Conservation (phyloP, 1,140 invertebrate genomes). For the Phymastichus coffea region DNA sequence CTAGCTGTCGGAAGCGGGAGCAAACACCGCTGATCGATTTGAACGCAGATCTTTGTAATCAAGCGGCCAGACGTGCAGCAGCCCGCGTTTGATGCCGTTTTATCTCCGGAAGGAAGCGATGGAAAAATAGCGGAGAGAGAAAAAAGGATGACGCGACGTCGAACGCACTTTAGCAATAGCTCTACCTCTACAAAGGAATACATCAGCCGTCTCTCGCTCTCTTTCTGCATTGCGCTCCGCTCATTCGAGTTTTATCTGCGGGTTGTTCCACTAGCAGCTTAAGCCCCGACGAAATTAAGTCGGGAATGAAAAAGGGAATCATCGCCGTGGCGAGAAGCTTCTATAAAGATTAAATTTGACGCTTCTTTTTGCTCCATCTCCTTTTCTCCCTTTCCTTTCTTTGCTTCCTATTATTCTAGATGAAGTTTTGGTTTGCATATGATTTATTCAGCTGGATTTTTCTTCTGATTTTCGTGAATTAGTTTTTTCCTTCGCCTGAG, state of each 20-base stretch:
- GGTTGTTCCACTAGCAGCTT: background rate
- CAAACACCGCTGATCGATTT: slow-evolving; percentile 44
- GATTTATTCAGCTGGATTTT: too few relatives aligned
- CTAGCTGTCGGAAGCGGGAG: slow-evolving; percentile 10
- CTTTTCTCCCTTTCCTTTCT: too few relatives aligned
- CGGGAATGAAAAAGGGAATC: slow-evolving; percentile 12
- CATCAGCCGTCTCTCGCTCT: background rate
- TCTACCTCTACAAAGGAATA: background rate
- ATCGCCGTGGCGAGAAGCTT: background rate
- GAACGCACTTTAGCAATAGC: slow-evolving; percentile 20
- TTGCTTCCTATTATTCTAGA: too few relatives aligned
- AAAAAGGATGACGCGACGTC: background rate
- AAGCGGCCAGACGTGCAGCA: slow-evolving; percentile 35
- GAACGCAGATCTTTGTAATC: slow-evolving; percentile 45
- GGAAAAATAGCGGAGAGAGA: background rate
- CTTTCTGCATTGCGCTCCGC: background rate
- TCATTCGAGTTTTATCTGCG: background rate
- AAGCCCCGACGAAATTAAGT: slow-evolving; percentile 14
- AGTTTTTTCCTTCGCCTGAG: too few relatives aligned
- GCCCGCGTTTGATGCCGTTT: slow-evolving; percentile 18
- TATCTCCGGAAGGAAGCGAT: slow-evolving; percentile 14
- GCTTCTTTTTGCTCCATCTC: background rate
- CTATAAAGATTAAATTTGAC: slow-evolving; percentile 10
- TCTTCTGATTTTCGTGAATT: too few relatives aligned
- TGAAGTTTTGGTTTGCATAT: too few relatives aligned